phyloP scores from a whole-genome alignment of 2,888 invertebrate genomes.

The Alitta virens region DNA sequence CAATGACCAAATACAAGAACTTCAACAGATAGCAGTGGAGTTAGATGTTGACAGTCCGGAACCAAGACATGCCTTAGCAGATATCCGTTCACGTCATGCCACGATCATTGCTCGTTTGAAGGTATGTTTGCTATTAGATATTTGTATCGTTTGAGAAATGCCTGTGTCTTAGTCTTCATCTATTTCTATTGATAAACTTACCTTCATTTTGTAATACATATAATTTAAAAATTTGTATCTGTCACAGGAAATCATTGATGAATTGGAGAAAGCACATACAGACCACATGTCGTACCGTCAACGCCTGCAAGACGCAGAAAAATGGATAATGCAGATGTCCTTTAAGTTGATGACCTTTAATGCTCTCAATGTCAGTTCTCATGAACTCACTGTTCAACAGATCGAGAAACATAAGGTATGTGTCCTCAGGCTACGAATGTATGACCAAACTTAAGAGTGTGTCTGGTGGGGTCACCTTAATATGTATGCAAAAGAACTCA shows the following conservation, averaged over 20 bases:
- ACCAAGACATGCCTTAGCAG: background rate
- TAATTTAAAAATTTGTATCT: too few relatives aligned
- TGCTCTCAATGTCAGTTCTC: constrained; percentile 84
- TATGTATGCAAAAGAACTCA: too few relatives aligned
- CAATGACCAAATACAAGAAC: background rate
- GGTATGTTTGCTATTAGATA: too few relatives aligned
- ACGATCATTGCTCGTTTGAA: too few relatives aligned
- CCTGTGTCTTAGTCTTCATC: too few relatives aligned
- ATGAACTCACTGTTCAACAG: constrained; percentile 87
- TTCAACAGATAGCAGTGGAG: background rate
- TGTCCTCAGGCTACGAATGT: too few relatives aligned
- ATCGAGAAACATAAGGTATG: constrained; percentile 77
- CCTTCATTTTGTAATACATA: too few relatives aligned
- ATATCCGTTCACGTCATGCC: background rate
- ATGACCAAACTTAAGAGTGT: too few relatives aligned
- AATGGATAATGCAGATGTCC: constrained; percentile 91
- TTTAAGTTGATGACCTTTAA: constrained; percentile 96
- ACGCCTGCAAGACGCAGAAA: constrained; percentile 88
- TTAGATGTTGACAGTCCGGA: background rate
- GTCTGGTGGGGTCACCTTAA: too few relatives aligned
- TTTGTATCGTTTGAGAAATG: too few relatives aligned
- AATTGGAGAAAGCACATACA: constrained; percentile 76
- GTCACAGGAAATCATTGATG: constrained; percentile 33
- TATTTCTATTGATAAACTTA: too few relatives aligned
- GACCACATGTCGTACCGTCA: constrained; percentile 72